A percentile compares a stretch with the other conserved stretches of the same genome.
Evolutionary conservation across 2,113 vertebrate genomes (phyloP).

Genomic region (Lophotis ruficrista): DNA sequence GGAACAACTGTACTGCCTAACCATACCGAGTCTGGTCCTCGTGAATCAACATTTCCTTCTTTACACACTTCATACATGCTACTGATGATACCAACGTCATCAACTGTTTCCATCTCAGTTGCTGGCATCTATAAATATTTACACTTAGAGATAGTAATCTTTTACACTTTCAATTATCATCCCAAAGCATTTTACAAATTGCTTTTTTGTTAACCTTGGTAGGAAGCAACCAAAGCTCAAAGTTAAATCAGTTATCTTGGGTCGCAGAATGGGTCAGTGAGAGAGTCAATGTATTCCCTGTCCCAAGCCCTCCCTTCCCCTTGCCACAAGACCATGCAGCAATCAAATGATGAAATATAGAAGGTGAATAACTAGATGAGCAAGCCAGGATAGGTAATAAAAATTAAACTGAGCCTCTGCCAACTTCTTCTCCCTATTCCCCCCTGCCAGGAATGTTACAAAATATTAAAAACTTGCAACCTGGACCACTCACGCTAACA

Average conservation of each 20-base stretch:
- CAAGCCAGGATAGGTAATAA: background rate
- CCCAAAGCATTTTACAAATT: constrained; percentile 12
- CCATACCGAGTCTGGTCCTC: background rate
- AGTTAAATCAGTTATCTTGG: background rate
- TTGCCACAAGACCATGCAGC: background rate
- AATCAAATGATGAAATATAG: background rate
- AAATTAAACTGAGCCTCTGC: constrained; percentile 1
- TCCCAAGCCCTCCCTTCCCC: background rate
- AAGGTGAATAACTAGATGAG: background rate
- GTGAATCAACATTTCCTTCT: background rate
- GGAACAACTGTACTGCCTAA: background rate
- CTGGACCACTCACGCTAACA: background rate
- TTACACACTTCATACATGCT: background rate
- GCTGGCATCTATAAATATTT: constrained; percentile 18
- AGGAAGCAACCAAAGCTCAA: background rate
- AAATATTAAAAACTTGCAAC: background rate
- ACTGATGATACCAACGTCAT: background rate
- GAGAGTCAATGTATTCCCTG: background rate
- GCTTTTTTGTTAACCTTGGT: background rate
- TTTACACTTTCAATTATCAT: constrained; percentile 6
- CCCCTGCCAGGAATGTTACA: background rate
- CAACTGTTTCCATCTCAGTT: background rate
- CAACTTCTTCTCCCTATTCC: background rate
- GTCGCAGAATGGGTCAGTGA: background rate
- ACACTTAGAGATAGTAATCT: background rate